Evolutionary conservation across 1,140 invertebrate genomes (phyloP), one percentile per base, ranked within the genome.

Genomic region (Trigoniulus corallinus): DNA sequence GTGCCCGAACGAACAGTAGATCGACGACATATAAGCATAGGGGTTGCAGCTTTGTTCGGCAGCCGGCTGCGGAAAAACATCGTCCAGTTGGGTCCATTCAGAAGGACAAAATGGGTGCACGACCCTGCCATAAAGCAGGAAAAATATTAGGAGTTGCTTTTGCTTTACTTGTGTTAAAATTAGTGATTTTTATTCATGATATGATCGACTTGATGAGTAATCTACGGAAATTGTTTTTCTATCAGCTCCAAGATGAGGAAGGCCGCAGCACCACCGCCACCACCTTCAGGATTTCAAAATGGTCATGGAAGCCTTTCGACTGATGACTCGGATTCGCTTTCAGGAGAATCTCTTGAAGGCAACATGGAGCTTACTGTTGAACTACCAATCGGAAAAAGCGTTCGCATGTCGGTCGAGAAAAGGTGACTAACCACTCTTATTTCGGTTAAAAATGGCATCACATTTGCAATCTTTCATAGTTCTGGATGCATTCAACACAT

Each of bases 311-410:
- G 48, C 21, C 7, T 42, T 2, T 46, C 37, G 10, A 43, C 37
- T 4, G 48, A 50, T 15, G 37, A 42, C 15, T 50, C 48, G 15
- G 48, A 50, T 22, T 42, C 48, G 20, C 20, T 25, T 4, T 50
- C 48, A 3, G 48, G 48, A 21, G 48, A 50, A 12, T 50, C 48
- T 12, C 69, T 83, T 55, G 76, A 80, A 54, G 81, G 81, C 50
- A 75, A 75, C 57, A 82, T 84, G 77, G 78, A 83, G 57, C 70
- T 85, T 42, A 68, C 74, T 41, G 77, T 84, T 41, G 71, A 80
- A 53, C 64, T 84, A 45, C 81, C 81, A 7, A 71, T 69, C 51
- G 76, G 77, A n/a, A 71, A 73, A 55, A 62, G 68, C 41, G 70
- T 76, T 51, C 72, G 75, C 54, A 76, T 78, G 63, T 75, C 74